Evolutionary conservation across 2,113 vertebrate species (phyloP).

Genomic region (Nothobranchius furzeri): DNA sequence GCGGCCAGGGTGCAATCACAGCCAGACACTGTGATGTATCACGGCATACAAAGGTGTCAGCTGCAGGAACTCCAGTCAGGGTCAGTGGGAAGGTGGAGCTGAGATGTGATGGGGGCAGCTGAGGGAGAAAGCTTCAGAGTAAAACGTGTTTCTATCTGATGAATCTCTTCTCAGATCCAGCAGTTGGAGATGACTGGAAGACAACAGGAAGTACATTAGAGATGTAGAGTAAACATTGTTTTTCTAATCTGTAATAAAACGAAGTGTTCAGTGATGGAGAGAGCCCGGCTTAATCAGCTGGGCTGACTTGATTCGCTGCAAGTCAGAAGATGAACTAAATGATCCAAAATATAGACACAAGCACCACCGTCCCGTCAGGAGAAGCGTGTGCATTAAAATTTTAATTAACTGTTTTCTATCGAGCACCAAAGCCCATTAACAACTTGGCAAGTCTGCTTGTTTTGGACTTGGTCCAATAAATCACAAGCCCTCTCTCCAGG

Average conservation of each 20-base stretch:
- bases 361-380: constrained; percentile 12
- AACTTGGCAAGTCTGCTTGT: constrained; percentile 41
- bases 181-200: constrained; percentile 6
- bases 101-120: constrained; percentile 6
- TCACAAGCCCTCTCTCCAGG: constrained; percentile 19
- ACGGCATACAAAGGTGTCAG: constrained; percentile 25
- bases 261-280: constrained; percentile 13
- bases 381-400: constrained; percentile 24
- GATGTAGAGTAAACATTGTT: not conserved
- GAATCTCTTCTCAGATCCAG: not conserved
- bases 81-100: constrained; percentile 16
- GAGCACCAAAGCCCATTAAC: constrained; percentile 51
- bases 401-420: constrained; percentile 42
- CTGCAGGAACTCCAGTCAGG: constrained; percentile 12
- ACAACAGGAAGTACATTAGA: not conserved
- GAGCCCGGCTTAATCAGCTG: constrained; percentile 36
- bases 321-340: constrained; percentile 29
- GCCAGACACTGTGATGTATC: constrained; percentile 19
- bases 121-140: constrained; percentile 15
- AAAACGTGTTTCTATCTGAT: constrained; percentile 24
- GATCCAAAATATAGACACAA: constrained; percentile 33
- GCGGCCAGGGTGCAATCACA: constrained; percentile 36
- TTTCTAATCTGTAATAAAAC: constrained; percentile 3
- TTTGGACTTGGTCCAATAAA: constrained; percentile 39
- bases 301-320: constrained; percentile 30